Evolutionary conservation across 2,113 vertebrate genomes (phyloP).

Genomic region (Corvus cornix): DNA sequence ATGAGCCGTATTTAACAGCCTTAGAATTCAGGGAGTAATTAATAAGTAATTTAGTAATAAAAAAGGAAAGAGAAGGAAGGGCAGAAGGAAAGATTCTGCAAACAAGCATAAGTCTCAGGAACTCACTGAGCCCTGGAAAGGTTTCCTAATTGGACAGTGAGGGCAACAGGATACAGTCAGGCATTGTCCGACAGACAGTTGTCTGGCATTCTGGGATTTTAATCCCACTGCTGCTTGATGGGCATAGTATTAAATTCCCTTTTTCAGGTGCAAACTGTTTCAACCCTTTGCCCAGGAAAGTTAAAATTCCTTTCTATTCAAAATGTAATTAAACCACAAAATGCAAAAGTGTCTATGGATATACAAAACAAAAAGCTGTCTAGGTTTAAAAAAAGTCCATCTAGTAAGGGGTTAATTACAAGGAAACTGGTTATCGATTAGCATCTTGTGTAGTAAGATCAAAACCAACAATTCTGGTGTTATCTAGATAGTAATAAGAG

Average conservation of each 20-base stretch:
- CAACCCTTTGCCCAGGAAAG: conserved; percentile 5
- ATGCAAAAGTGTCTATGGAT: not conserved
- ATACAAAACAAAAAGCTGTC: not conserved
- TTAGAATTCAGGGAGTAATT: not conserved
- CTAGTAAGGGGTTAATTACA: not conserved
- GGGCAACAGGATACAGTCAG: not conserved
- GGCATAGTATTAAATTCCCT: not conserved
- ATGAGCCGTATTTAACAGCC: not conserved
- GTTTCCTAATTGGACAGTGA: not conserved
- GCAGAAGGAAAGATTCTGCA: not conserved
- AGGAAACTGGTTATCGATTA: not conserved
- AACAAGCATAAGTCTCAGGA: not conserved
- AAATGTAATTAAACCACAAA: conserved; percentile 55
- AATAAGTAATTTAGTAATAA: not conserved
- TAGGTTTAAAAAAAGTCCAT: not conserved
- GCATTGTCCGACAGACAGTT: not conserved
- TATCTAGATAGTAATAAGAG: not conserved
- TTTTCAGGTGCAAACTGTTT: conserved; percentile 49
- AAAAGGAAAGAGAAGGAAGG: not conserved
- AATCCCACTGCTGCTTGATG: not conserved
- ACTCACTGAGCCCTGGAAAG: not conserved
- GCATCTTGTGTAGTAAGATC: not conserved
- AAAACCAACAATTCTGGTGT: not conserved
- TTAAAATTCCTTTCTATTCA: conserved; percentile 30
- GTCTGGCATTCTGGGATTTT: conserved; percentile 10